Evolutionary conservation across 2,797 vertebrate species (phyloP).

Genomic region (Coendou prehensilis): DNA sequence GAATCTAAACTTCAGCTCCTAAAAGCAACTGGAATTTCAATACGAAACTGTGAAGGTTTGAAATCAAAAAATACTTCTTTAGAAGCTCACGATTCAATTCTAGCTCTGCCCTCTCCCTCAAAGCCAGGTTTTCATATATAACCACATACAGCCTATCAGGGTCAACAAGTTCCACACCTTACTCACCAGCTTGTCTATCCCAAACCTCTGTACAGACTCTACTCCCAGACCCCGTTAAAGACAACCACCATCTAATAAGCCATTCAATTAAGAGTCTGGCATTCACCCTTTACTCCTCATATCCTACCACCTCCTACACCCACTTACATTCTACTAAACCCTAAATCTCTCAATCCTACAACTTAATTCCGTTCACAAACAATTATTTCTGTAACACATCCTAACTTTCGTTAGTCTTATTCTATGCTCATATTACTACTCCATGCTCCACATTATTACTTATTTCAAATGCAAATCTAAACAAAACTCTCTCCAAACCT

Average conservation of each 20-base stretch:
- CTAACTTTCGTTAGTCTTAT: neutral
- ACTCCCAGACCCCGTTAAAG: neutral
- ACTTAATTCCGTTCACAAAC: neutral
- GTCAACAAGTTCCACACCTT: neutral
- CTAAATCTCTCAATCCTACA: neutral
- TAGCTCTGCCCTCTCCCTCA: neutral
- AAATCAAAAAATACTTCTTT: neutral
- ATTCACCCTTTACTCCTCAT: neutral
- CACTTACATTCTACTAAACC: neutral
- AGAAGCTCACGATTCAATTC: neutral
- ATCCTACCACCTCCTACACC: neutral
- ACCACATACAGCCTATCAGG: neutral
- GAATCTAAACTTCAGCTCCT: constrained; percentile 6
- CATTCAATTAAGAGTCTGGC: neutral
- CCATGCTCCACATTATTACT: neutral
- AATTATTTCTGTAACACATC: neutral
- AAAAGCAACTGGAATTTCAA: neutral
- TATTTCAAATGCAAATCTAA: constrained; percentile 44
- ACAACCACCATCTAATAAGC: neutral
- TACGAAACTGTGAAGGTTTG: neutral
- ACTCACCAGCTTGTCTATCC: neutral
- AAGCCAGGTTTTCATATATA: neutral
- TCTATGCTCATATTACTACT: neutral
- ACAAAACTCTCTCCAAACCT: neutral
- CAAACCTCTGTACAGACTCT: neutral